A percentile compares a stretch with the other conserved stretches of the same genome.
phyloP scores from a whole-genome alignment of 2,113 vertebrate genomes.

The Laticauda colubrina region DNA sequence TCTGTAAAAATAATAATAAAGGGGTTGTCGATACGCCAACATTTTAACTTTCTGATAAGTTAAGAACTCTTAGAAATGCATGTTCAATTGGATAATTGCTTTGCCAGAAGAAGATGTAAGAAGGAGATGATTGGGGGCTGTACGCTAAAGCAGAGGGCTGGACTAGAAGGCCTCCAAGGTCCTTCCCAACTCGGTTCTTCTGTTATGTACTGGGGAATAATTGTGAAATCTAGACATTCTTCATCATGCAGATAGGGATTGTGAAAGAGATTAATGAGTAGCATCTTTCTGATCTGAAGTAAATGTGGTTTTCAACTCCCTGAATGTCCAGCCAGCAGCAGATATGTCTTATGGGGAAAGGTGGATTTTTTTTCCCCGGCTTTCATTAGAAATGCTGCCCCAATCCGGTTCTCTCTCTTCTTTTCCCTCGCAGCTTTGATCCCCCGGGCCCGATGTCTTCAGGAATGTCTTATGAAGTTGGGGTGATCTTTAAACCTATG shows the following conservation, averaged over 20 bases:
- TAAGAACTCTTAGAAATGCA: background rate
- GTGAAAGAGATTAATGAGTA: background rate
- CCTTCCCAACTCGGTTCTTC: too few relatives aligned
- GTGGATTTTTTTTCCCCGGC: accelerated
- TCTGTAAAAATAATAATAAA: background rate
- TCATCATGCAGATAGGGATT: too few relatives aligned
- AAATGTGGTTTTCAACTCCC: background rate
- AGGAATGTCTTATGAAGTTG: constrained; percentile 86
- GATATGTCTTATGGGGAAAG: background rate
- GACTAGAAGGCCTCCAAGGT: too few relatives aligned
- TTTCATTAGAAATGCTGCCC: background rate
- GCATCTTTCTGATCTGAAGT: background rate
- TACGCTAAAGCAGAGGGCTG: too few relatives aligned
- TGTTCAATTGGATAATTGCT: background rate
- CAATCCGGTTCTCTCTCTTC: constrained; percentile 23
- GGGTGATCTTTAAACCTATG: constrained; percentile 83
- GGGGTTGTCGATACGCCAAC: background rate
- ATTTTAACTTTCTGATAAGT: background rate
- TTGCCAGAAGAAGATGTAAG: too few relatives aligned
- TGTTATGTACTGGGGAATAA: too few relatives aligned
- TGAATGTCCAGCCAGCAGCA: background rate
- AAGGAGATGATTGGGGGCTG: too few relatives aligned
- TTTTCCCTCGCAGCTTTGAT: constrained; percentile 75
- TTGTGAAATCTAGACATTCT: too few relatives aligned
- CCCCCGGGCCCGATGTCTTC: constrained; percentile 80